A percentile compares a stretch with the other conserved stretches of the same genome.
These are phyloP conservation scores for Austrolebias charrua DNA, from an alignment of 2,797 vertebrate genomes.

Conservation along the genomic window DNA sequence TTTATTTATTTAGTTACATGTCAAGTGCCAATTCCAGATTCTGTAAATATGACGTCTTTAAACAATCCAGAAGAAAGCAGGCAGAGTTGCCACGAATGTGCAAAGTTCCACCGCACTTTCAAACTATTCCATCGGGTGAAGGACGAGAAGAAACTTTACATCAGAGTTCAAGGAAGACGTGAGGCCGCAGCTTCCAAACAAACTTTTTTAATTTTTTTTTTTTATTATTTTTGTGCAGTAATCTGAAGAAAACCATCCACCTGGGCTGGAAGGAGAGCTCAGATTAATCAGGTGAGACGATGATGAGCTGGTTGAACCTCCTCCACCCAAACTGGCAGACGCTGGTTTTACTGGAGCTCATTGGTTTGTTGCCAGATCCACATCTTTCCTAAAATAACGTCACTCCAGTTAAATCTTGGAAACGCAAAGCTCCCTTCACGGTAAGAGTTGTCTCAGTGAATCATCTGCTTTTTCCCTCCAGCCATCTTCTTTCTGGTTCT, in stretches of 20 bases:
- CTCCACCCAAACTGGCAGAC: slow-evolving; percentile 34
- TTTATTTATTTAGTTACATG: slow-evolving; percentile 80
- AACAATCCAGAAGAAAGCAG: slow-evolving; percentile 46
- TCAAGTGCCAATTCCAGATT: slow-evolving; percentile 92
- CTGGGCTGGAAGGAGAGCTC: slow-evolving; percentile 46
- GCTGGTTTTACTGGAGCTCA: slow-evolving; percentile 17
- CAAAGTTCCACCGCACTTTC: slow-evolving; percentile 20
- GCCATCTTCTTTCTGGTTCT: slow-evolving; percentile 26
- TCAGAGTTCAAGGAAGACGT: slow-evolving; percentile 16
- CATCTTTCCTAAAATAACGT: slow-evolving; percentile 30
- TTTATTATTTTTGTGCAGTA: slow-evolving; percentile 23
- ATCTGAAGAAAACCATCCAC: slow-evolving; percentile 32
- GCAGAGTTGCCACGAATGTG: slow-evolving; percentile 10
- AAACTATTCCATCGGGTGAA: not conserved
- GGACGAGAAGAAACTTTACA: slow-evolving; percentile 25
- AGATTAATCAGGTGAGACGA: slow-evolving; percentile 50
- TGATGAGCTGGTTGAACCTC: slow-evolving; percentile 27
- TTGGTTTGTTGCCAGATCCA: not conserved
- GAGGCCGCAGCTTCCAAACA: slow-evolving; percentile 1
- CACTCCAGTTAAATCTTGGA: slow-evolving; percentile 35
- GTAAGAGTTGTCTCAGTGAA: slow-evolving; percentile 31
- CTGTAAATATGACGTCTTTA: slow-evolving; percentile 83
- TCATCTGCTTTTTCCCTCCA: slow-evolving; percentile 23
- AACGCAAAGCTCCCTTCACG: slow-evolving; percentile 74
- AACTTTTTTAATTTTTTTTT: slow-evolving; percentile 15